These are phyloP conservation scores for Epizoanthus ramosus DNA, from an alignment of 92 coral and sea anemone genomes.

Conservation along the genomic window DNA sequence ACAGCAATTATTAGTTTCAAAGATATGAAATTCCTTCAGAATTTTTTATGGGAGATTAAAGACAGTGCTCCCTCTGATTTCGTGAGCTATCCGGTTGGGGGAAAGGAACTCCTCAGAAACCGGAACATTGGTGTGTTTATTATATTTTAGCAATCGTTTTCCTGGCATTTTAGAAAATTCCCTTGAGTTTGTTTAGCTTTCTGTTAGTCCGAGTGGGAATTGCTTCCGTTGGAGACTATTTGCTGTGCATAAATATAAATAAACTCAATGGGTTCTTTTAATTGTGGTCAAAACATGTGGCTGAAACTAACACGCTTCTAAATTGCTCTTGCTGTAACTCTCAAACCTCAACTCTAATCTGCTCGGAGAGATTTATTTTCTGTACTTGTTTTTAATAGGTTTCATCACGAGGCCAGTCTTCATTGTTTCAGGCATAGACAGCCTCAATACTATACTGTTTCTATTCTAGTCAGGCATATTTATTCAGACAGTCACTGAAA, in stretches of 20 bases:
- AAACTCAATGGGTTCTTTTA: neutral
- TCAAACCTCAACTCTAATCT: no score
- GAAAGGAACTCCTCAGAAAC: neutral
- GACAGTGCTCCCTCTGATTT: neutral
- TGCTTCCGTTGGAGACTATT: neutral
- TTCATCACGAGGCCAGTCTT: neutral
- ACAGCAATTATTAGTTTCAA: neutral
- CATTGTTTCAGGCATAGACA: neutral
- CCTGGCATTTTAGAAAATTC: neutral
- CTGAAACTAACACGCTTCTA: neutral
- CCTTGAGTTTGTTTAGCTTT: neutral
- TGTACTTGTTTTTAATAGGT: neutral
- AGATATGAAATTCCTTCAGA: neutral
- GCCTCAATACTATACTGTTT: neutral
- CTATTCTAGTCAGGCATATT: neutral
- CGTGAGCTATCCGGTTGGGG: neutral
- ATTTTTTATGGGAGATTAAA: neutral
- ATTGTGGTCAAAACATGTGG: neutral
- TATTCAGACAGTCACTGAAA: neutral
- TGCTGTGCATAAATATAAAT: neutral
- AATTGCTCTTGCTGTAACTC: no score
- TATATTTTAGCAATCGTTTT: neutral
- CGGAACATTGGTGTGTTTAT: neutral
- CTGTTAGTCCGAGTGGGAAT: slow-evolving; percentile 1
- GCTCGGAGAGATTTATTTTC: no score